Percentiles rank a stretch among this genome's conserved stretches.
Evolutionary conservation across 2,888 invertebrate genomes (phyloP).

Genomic region (Drosophila fulvimacula): DNA sequence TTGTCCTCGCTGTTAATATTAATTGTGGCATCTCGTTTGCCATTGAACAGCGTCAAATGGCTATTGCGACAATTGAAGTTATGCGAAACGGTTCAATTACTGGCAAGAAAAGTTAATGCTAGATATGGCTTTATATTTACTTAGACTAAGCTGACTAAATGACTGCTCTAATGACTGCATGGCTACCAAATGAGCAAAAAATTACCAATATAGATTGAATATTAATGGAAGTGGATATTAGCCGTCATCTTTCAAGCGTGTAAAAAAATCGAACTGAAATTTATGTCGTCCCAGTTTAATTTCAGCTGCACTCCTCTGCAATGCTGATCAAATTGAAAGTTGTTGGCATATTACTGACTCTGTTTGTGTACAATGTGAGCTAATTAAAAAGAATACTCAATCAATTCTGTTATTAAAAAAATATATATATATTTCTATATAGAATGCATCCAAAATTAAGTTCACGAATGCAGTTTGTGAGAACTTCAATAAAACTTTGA

Average conservation of each 20-base stretch:
- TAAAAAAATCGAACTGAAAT: not conserved
- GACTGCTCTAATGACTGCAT: not conserved
- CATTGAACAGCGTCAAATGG: slow-evolving; percentile 18
- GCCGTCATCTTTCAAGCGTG: not conserved
- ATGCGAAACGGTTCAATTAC: not conserved
- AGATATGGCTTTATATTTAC: not conserved
- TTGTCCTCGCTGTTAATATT: slow-evolving; percentile 66
- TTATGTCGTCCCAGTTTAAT: not conserved
- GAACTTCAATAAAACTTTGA: slow-evolving; percentile 6
- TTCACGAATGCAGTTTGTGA: slow-evolving; percentile 26
- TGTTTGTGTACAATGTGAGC: not conserved
- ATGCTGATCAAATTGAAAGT: not conserved
- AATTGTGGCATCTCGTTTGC: slow-evolving; percentile 62
- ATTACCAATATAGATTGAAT: not conserved
- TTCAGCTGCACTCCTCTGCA: no score
- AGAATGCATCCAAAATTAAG: slow-evolving; percentile 25
- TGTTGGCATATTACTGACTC: not conserved
- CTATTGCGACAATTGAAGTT: not conserved
- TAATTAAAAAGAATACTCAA: not conserved
- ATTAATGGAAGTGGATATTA: no score
- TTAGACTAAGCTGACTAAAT: not conserved
- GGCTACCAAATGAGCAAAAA: not conserved
- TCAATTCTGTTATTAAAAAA: not conserved
- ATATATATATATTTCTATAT: not conserved
- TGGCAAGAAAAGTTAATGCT: not conserved